Base-by-base conservation (phyloP, 2,888 invertebrate genomes). In the Sarcophaga caerulescens region DNA sequence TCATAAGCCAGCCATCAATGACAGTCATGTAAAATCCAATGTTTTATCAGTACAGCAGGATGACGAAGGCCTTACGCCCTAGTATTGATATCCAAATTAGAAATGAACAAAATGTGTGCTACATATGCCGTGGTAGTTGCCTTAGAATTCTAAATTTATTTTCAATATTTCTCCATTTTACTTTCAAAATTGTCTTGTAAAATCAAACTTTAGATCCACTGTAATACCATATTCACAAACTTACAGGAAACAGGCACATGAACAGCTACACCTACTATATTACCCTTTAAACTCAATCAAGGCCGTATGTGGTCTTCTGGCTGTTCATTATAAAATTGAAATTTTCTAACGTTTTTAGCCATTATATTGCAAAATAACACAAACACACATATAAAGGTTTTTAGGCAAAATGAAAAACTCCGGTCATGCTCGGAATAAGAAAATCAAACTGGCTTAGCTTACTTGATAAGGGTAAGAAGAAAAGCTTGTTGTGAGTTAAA, bases 241-340 rank as follows among this genome's bases (percentile, higher is more conserved):
- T 12, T 17, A 4, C 47, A 52, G 44, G 11, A 70, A 68, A 19
- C 25, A n/a, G 35, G 21, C 17, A 68, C 45, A 73, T 66, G 23
- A 79, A 65, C 17, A 10, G 12, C 17, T n/a, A 73, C 11, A 52
- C 52, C 52, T 14, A 52, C 12, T 47, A 47, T 25, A 25, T 25
- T 35, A 44, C 65, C 44, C 14, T 23, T 12, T 76, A 68, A 52
- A 57, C n/a, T 44, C 25, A 47, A 11, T 69, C 70, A 78, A 70
- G 78, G 70, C 23, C 62, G 78, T 52, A 52, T 52, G 14, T 63
- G 78, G 69, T 35, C 59, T 68, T 77, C 23, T 60, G 45, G 35
- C 69, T 12, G 52, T 17, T 69, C 23, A 17, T 77, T 77, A 77
- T 69, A 69, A 62, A 70, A 70, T 52, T 62, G 17, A 77, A 77